Percentiles rank a stretch among this genome's conserved stretches.
Conservation (phyloP, 2,888 invertebrate species). For the Cordilura impudica region DNA sequence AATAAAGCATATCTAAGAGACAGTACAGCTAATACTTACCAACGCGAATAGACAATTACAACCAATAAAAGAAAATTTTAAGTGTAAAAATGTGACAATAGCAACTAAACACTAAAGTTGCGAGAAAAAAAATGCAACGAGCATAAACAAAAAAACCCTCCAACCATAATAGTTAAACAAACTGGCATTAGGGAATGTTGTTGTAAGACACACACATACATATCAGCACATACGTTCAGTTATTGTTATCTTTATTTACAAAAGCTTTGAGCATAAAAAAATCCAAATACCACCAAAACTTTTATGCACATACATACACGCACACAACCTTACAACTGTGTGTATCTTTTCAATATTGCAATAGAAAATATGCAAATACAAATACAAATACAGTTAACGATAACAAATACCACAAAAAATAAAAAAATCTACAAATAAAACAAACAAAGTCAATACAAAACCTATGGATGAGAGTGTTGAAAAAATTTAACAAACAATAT, state of each 20-base stretch:
- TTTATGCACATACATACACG: slow-evolving; percentile 28
- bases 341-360: background rate
- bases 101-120: slow-evolving; percentile 25
- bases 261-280: slow-evolving; percentile 22
- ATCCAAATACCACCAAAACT: background rate
- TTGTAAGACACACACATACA: slow-evolving; percentile 27
- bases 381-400: slow-evolving; percentile 23
- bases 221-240: slow-evolving; percentile 8
- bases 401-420: slow-evolving; percentile 11
- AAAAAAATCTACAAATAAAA: slow-evolving; percentile 6
- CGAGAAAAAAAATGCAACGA: slow-evolving; percentile 7
- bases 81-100: slow-evolving; percentile 25
- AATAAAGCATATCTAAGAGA: background rate
- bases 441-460: background rate
- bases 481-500: too few relatives aligned
- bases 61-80: slow-evolving; percentile 13
- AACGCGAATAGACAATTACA: slow-evolving; percentile 22
- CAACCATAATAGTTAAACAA: slow-evolving; percentile 20
- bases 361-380: slow-evolving; percentile 30
- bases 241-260: slow-evolving; percentile 51
- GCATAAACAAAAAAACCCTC: slow-evolving; percentile 11
- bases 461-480: background rate
- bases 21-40: slow-evolving; percentile 20
- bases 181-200: slow-evolving; percentile 42
- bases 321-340: slow-evolving; percentile 15